Percentiles rank a stretch among this genome's conserved stretches.
Conservation (phyloP, 2,888 invertebrate genomes). For the Calameuta pallipes region DNA sequence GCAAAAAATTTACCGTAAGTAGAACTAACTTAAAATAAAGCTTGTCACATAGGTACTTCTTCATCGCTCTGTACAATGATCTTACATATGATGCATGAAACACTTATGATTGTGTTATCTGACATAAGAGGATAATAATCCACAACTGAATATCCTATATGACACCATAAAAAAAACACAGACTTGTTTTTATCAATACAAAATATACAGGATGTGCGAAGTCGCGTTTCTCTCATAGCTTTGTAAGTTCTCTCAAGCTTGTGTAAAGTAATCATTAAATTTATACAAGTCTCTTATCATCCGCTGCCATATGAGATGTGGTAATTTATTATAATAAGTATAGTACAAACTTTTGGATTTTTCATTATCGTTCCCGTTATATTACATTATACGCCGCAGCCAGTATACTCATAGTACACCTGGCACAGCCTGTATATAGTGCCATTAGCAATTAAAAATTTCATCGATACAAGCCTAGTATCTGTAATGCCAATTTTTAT, state of each 20-base stretch:
- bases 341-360: neutral
- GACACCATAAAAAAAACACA: neutral
- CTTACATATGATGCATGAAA: neutral
- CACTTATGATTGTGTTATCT: neutral
- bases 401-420: neutral
- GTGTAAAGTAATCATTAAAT: neutral
- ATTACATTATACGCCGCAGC: neutral
- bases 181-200: neutral
- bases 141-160: neutral
- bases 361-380: neutral
- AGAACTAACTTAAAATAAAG: neutral
- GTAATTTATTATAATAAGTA: neutral
- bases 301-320: neutral
- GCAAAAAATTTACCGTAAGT: neutral
- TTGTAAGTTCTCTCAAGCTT: neutral
- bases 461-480: neutral
- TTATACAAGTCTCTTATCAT: neutral
- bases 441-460: neutral
- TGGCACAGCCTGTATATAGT: neutral
- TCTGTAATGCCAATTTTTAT: neutral
- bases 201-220: neutral
- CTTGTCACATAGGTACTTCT: neutral
- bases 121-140: neutral
- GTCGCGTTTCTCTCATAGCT: neutral
- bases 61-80: neutral